Base-by-base conservation (phyloP, 2,888 invertebrate genomes). In the Fragum fragum region DNA sequence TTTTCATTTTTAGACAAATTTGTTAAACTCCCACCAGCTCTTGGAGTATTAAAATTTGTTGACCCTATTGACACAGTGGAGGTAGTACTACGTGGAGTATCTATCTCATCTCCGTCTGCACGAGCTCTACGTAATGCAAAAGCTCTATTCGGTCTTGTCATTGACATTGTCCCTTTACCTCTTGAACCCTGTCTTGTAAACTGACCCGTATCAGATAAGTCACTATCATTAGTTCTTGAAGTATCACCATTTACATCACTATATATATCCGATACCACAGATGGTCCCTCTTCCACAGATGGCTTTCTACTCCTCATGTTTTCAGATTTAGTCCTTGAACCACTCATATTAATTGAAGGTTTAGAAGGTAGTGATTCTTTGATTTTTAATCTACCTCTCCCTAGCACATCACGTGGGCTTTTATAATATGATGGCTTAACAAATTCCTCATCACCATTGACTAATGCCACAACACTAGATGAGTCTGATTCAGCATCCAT, bases 41-140 rank as follows among this genome's bases (percentile, higher is more conserved):
- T 52, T n/a, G 83, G 77, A 11, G 79, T 73, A 73, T 78, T 75
- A 57, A 83, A 78, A 23, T 83, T 76, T 23, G 83, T 71, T 59
- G 87, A 85, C n/a, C 78, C 73, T 72, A 55, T 74, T 11, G 89
- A 82, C 21, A 70, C 76, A 59, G 55, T 75, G 39, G 82, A 81
- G 18, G 78, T 47, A 14, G 83, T 71, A 52, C 85, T 79, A 21
- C 85, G 68, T 32, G 90, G 71, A 28, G 85, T 81, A 23, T 88
- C 81, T 18, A 55, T 18, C 59, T 85, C 79, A 63, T 87, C 89
- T 57, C 84, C 87, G 63, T 90, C 92, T 55, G 92, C 90, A 86
- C 96, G 94, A n/a, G 96, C 95, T 94, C 96, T 89, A 89, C 97
- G 95, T 95, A 97, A 95, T 92, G 96, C 95, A 88, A 94, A 95